A percentile compares a stretch with the other conserved stretches of the same genome.
phyloP scores from a whole-genome alignment of 2,113 vertebrate genomes.

The Chionomys nivalis region DNA sequence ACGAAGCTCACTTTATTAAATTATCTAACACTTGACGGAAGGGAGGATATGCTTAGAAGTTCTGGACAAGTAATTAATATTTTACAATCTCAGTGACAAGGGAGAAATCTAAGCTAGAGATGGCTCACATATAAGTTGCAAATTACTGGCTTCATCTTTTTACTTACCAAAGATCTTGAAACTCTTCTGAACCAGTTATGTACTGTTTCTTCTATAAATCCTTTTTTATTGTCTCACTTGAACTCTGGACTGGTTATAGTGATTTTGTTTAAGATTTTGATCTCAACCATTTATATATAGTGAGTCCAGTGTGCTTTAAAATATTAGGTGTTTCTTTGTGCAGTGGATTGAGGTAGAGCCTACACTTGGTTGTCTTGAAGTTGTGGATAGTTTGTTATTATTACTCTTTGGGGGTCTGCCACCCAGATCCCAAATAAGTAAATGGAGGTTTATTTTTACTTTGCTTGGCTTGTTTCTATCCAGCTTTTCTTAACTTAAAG shows the following conservation, averaged over 20 bases:
- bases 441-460: background rate
- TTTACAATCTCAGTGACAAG: background rate
- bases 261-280: background rate
- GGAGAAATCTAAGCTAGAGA: background rate
- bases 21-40: background rate
- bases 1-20: background rate
- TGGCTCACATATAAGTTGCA: background rate
- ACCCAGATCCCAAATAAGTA: background rate
- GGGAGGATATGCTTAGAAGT: background rate
- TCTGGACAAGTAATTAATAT: background rate
- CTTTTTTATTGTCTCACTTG: background rate
- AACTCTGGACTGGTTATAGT: background rate
- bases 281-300: background rate
- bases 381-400: background rate
- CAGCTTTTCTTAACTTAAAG: background rate
- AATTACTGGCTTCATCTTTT: background rate
- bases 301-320: background rate
- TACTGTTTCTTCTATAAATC: background rate
- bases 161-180: slow-evolving; percentile 21
- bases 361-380: background rate
- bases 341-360: background rate
- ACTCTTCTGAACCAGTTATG: background rate
- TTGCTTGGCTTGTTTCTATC: background rate
- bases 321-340: background rate
- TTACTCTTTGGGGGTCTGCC: background rate